Conservation (phyloP, 2,113 vertebrate genomes). For the Casuarius casuarius region DNA sequence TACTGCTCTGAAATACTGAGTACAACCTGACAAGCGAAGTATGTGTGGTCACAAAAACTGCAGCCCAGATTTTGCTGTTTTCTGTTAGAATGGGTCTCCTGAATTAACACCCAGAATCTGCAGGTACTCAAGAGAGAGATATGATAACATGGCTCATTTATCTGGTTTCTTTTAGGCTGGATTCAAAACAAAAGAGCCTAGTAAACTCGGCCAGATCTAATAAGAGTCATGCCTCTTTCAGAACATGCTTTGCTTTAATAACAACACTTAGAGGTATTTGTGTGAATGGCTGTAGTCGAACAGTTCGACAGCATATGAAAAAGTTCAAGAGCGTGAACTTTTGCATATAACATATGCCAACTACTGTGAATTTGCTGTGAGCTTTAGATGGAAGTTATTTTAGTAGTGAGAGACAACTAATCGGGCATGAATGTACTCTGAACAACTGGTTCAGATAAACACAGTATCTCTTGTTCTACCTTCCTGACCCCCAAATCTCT, state of each 20-base stretch:
- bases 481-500: not conserved
- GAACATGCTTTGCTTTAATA: not conserved
- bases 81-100: not conserved
- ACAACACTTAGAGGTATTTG: not conserved
- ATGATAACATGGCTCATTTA: not conserved
- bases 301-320: not conserved
- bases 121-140: constrained; percentile 17
- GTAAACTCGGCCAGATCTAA: constrained; percentile 30
- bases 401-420: not conserved
- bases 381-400: not conserved
- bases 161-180: constrained; percentile 19
- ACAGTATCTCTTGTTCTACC: not conserved
- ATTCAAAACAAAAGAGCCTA: constrained; percentile 38
- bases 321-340: not conserved
- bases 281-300: not conserved
- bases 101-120: constrained; percentile 6
- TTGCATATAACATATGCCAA: not conserved
- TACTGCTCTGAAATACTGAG: not conserved
- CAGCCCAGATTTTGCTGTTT: not conserved
- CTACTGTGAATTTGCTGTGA: not conserved
- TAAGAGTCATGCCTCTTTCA: constrained; percentile 26
- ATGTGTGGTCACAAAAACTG: not conserved
- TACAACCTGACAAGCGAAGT: constrained; percentile 12
- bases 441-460: not conserved
- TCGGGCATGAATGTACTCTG: rapidly evolving